Evolutionary conservation across 2,888 invertebrate species (phyloP), one percentile per base, ranked within the genome.

Genomic region (Auanema sp.): DNA sequence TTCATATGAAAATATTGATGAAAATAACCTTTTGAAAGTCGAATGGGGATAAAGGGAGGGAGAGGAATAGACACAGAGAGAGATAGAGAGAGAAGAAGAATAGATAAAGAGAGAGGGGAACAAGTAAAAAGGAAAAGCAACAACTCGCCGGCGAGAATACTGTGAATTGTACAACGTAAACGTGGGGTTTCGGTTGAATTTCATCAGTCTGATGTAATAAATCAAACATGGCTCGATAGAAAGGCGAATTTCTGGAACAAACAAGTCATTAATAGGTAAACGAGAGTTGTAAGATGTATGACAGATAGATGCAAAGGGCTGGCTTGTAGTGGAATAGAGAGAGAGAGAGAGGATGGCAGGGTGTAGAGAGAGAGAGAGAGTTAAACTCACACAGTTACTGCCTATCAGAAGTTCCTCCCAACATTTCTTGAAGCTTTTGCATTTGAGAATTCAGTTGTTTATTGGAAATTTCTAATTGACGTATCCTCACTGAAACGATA

Each of bases 361-460:
- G 10, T 16, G 47, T 47, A 5, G 47, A 3, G 10, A 18, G 47
- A 47, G 21, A 47, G 5, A 16, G 47, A 16, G 16, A 16, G n/a
- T n/a, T n/a, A n/a, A n/a, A 47, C 47, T 47, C 47, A 18, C 47
- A 47, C 47, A 47, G 16, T 47, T 47, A 47, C 4, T 47, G 47
- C 33, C 33, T 33, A 47, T 47, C 47, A 3, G 16, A 16, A 5
- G 47, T 47, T 3, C 51, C 52, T 16, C 60, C 60, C 60, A 60
- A 54, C 62, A 60, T 60, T 10, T 62, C 62, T 41, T 62, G 62
- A 14, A 62, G 43, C 40, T 56, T 57, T 16, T 62, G 56, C 24
- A 62, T n/a, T 40, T 62, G 62, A 4, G n/a, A 23, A 8, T 23
- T 16, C 25, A 62, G 42, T 16, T 62, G 58, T 25, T 62, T 62